These are phyloP conservation scores for Minunthozetes semirufus DNA, from an alignment of 2,888 invertebrate species.

Conservation along the genomic window DNA sequence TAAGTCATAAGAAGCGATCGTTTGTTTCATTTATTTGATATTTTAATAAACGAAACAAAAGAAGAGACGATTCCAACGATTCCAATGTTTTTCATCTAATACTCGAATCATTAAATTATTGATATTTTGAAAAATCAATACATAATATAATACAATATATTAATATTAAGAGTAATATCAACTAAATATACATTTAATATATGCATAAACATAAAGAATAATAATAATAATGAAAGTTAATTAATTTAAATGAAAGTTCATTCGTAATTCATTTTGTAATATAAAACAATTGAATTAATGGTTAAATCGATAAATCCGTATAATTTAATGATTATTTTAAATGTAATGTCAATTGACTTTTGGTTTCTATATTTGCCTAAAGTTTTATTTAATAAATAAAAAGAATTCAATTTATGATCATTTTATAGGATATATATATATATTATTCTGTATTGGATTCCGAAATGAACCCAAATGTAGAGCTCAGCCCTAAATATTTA, in stretches of 20 bases:
- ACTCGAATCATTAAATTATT: too few relatives aligned
- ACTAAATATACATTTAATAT: too few relatives aligned
- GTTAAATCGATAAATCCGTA: constrained; percentile 20
- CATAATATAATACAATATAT: too few relatives aligned
- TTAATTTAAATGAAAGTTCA: background rate
- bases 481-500: background rate
- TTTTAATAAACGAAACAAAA: too few relatives aligned
- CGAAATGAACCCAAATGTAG: too few relatives aligned
- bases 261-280: background rate
- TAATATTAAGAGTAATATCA: too few relatives aligned
- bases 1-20: too few relatives aligned
- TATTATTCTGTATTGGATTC: background rate
- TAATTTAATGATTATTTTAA: constrained; percentile 24
- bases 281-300: background rate
- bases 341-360: constrained; percentile 17
- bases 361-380: constrained; percentile 20
- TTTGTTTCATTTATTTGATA: too few relatives aligned
- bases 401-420: background rate
- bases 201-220: background rate
- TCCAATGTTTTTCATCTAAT: too few relatives aligned
- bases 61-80: too few relatives aligned
- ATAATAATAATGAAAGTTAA: background rate
- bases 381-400: background rate
- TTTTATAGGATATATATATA: too few relatives aligned
- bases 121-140: background rate